Conservation (phyloP, 2,113 vertebrate genomes). For the Campylomormyrus tamandua region DNA sequence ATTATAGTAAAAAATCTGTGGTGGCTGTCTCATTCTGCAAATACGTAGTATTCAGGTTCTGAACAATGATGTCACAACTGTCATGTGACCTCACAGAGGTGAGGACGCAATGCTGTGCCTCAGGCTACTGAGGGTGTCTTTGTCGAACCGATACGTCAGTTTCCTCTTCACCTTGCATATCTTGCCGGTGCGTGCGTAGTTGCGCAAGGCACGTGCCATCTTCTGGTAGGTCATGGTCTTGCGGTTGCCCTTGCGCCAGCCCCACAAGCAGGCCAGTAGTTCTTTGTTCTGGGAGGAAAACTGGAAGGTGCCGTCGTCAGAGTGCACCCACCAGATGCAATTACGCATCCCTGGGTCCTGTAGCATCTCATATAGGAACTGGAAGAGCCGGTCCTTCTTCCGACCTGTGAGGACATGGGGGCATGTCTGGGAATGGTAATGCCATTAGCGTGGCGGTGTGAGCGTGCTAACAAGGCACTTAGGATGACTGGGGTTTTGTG, state of each 20-base stretch:
- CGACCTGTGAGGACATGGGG: conserved; percentile 8
- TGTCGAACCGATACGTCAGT: conserved; percentile 64
- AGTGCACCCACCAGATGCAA: conserved; percentile 62
- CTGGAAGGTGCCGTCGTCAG: conserved; percentile 54
- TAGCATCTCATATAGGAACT: conserved; percentile 69
- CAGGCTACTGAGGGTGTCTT: conserved; percentile 41
- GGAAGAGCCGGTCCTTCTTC: conserved; percentile 61
- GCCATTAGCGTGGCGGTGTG: not conserved
- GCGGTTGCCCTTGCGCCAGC: conserved; percentile 63
- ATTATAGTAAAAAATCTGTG: not conserved
- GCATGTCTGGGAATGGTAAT: not conserved
- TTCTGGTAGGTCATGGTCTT: conserved; percentile 72
- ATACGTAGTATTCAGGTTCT: conserved; percentile 13
- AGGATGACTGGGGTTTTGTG: not conserved
- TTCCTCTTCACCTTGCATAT: conserved; percentile 71
- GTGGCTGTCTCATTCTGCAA: not conserved
- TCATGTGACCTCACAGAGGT: not conserved
- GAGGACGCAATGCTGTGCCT: not conserved
- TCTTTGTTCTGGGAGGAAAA: conserved; percentile 69
- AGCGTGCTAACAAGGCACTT: not conserved
- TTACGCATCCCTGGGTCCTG: conserved; percentile 64
- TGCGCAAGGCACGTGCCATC: conserved; percentile 68
- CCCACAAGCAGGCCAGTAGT: conserved; percentile 62
- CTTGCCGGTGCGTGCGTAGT: conserved; percentile 63
- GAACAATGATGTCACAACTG: not conserved